phyloP scores from a whole-genome alignment of 2,797 vertebrate genomes.

The Ctenochaetus hawaiiensis region DNA sequence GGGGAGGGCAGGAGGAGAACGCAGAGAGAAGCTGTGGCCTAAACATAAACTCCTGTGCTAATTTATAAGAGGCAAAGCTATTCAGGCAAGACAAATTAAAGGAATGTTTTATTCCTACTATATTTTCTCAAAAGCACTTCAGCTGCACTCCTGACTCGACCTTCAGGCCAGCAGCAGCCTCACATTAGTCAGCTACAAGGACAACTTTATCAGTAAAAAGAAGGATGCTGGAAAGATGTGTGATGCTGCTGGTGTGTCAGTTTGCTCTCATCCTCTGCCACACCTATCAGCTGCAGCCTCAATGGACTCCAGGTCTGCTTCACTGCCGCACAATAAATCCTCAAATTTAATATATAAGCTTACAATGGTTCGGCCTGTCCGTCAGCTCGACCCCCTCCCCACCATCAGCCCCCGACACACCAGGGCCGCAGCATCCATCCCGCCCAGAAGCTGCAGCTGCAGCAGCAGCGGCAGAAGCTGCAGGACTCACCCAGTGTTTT shows the following conservation, averaged over 20 bases:
- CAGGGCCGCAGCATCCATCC: slow-evolving; percentile 52
- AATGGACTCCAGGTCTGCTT: no score
- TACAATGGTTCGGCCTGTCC: neutral
- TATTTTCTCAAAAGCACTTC: neutral
- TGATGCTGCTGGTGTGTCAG: no score
- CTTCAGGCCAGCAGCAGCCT: neutral
- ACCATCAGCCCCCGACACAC: neutral
- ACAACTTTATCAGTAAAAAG: no score
- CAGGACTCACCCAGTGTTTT: slow-evolving; percentile 94
- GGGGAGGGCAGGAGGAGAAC: neutral
- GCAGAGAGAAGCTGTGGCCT: neutral
- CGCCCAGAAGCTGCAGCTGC: neutral
- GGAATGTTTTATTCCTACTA: neutral
- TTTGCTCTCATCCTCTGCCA: no score
- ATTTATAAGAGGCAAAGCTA: neutral
- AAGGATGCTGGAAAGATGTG: no score
- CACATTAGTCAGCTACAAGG: neutral
- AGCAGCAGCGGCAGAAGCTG: slow-evolving; percentile 1
- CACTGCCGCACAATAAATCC: no score
- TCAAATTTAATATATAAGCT: no score
- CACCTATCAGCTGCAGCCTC: no score
- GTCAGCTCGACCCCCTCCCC: neutral
- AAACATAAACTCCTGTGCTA: neutral
- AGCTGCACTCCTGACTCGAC: neutral
- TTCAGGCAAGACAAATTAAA: neutral